A percentile compares a stretch with the other conserved stretches of the same genome.
These are phyloP conservation scores for Lingula anatina DNA, from an alignment of 2,888 invertebrate species.

Conservation along the genomic window DNA sequence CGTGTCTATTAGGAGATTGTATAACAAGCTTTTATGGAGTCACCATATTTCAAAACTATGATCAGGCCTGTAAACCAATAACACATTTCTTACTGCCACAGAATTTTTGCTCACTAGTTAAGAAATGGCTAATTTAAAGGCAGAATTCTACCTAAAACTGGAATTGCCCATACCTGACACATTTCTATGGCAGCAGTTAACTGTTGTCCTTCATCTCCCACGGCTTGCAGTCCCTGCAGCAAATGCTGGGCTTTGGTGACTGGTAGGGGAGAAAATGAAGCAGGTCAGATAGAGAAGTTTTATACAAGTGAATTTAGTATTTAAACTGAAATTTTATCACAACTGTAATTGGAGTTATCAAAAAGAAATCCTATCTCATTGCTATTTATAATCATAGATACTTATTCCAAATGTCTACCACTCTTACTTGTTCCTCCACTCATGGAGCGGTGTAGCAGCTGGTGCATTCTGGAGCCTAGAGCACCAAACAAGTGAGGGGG, in stretches of 20 bases:
- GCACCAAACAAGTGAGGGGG: slow-evolving; percentile 97
- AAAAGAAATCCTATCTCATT: too few relatives aligned
- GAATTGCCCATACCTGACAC: slow-evolving; percentile 73
- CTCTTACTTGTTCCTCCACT: slow-evolving; percentile 70
- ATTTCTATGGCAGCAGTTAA: slow-evolving; percentile 95
- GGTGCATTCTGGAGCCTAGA: slow-evolving; percentile 93
- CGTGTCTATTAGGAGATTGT: too few relatives aligned
- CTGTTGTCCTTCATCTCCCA: slow-evolving; percentile 92
- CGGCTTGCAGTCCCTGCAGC: slow-evolving; percentile 84
- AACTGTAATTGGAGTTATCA: background rate
- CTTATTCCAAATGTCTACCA: slow-evolving; percentile 23
- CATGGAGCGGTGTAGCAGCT: slow-evolving; percentile 88
- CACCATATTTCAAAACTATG: too few relatives aligned
- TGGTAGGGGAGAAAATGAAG: too few relatives aligned
- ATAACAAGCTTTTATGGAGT: too few relatives aligned
- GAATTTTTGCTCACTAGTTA: background rate
- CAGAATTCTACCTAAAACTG: too few relatives aligned
- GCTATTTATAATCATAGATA: too few relatives aligned
- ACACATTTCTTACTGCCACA: background rate
- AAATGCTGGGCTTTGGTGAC: slow-evolving; percentile 85
- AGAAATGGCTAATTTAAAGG: background rate
- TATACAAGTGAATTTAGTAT: background rate
- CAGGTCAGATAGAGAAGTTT: too few relatives aligned
- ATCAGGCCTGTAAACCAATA: background rate
- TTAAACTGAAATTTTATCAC: background rate